These are phyloP conservation scores for Cololabis saira DNA, from an alignment of 2,113 vertebrate genomes.

Conservation along the genomic window DNA sequence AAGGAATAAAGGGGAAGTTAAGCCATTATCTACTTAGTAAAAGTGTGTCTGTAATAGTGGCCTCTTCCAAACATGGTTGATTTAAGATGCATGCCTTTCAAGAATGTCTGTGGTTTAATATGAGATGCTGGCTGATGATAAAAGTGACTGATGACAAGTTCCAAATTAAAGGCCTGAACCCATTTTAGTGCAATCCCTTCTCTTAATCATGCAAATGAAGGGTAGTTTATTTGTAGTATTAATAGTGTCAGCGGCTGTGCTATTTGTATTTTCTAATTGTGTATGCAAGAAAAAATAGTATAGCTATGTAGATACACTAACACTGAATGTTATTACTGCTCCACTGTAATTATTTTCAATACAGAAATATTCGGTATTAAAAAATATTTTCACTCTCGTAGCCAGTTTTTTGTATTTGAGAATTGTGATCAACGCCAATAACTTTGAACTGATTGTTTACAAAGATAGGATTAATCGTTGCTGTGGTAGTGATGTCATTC, in stretches of 20 bases:
- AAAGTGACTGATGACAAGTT: background rate
- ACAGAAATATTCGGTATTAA: background rate
- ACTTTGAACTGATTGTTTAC: too few species aligned
- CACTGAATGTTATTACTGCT: constrained; percentile 1
- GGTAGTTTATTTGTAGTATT: too few species aligned
- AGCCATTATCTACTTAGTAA: constrained; percentile 37
- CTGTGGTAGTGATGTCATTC: too few species aligned
- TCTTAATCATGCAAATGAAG: background rate
- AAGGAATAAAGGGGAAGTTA: constrained; percentile 40
- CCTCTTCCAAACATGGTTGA: constrained; percentile 73
- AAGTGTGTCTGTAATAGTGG: constrained; percentile 31
- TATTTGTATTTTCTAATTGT: too few species aligned
- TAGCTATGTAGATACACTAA: too few species aligned
- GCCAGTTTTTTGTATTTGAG: too few species aligned
- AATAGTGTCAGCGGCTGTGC: too few species aligned
- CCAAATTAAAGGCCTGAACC: too few species aligned
- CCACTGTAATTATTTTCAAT: constrained; percentile 42
- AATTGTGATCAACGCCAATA: too few species aligned
- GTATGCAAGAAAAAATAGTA: too few species aligned
- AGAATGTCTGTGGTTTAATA: constrained; percentile 18
- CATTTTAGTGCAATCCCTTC: rapidly evolving
- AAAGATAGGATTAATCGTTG: too few species aligned
- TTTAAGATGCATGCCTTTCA: constrained; percentile 43
- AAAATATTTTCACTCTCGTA: too few species aligned
- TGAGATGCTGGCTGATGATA: constrained; percentile 8